Base-by-base conservation (phyloP, 2,888 invertebrate genomes). In the Sepioteuthis lessoniana region DNA sequence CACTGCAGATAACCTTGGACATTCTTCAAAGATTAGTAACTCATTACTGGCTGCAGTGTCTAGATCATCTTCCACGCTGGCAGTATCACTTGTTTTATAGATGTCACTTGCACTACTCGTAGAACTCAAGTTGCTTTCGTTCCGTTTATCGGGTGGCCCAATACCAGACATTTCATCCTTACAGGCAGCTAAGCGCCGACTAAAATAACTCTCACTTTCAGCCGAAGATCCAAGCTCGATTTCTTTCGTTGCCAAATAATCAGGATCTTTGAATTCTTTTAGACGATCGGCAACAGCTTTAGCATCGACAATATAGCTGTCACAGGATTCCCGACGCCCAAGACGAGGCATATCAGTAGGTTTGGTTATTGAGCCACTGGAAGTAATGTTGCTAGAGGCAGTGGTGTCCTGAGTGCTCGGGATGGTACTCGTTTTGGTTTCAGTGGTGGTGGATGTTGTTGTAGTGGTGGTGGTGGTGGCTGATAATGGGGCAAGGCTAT, bases 221-320 rank as follows among this genome's bases (percentile, higher is more conserved):
- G 96, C 96, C 13, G 97, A 97, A 16, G 97, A 97, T 5, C 97
- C 96, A 35, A 97, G 94, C 94, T 97, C 97, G 37, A 95, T 95
- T 55, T 95, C 95, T 94, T 96, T 95, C 50, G 96, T 95, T 35
- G 95, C 95, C 91, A 97, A 94, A 94, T 95, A 96, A 94, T 96
- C 96, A 21, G 96, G 96, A 94, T 97, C 96, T 94, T 96, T 97
- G 95, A 97, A 97, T 93, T 96, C 96, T 94, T 96, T 95, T n/a
- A 96, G 95, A 55, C 95, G 95, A 42, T 96, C 96, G 10, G 95
- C 95, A 16, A 96, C 96, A 90, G 95, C 95, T 47, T 95, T 95
- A 21, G 95, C 95, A 91, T 96, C 96, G 93, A 95, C 95, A 47
- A 31, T 92, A 94, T 96, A 96, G 94, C 96, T 96, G 94, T 96